These are phyloP conservation scores for Toxonevra muliebris DNA, from an alignment of 2,888 invertebrate species.

Conservation along the genomic window DNA sequence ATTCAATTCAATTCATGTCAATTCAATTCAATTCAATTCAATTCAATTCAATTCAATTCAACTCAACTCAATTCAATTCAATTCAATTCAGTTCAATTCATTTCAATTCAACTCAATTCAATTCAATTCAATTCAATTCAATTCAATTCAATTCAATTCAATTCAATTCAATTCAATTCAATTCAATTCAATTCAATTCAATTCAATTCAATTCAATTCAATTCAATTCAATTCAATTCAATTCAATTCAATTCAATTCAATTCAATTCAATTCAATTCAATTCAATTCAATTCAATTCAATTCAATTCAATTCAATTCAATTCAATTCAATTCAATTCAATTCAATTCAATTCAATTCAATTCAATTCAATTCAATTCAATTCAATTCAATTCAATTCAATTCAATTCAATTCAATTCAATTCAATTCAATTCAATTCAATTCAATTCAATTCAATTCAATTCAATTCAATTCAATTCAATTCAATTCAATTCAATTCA, in stretches of 20 bases:
- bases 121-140: not conserved
- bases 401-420: not conserved
- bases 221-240: not conserved
- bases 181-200: not conserved
- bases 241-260: not conserved
- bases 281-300: not conserved
- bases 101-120: slow-evolving; percentile 2
- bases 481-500: not conserved
- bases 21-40: not conserved
- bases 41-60: not conserved
- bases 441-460: not conserved
- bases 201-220: not conserved
- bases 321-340: not conserved
- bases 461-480: not conserved
- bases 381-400: not conserved
- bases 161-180: not conserved
- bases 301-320: not conserved
- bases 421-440: not conserved
- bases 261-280: not conserved
- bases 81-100: no score
- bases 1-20: no score
- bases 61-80: no score
- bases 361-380: not conserved
- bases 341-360: not conserved
- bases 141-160: not conserved